These are phyloP conservation scores for Phrynocephalus forsythii DNA, from an alignment of 2,797 vertebrate species.

Conservation along the genomic window DNA sequence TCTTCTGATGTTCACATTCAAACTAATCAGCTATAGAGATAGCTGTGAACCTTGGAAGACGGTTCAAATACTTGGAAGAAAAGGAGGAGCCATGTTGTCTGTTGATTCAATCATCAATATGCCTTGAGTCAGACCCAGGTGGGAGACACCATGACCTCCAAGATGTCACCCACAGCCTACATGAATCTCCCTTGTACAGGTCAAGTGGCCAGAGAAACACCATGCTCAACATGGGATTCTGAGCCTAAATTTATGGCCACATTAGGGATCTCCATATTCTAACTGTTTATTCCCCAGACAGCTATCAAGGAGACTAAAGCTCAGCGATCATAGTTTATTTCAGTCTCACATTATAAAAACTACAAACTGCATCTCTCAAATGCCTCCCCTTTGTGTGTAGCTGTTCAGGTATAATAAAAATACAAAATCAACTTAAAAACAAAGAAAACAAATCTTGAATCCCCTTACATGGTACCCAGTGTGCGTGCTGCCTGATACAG, in stretches of 20 bases:
- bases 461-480: not conserved
- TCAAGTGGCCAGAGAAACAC: not conserved
- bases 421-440: too few species aligned
- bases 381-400: not conserved
- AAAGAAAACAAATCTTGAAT: not conserved
- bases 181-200: not conserved
- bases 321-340: not conserved
- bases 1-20: not conserved
- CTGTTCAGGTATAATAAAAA: not conserved
- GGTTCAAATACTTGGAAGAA: not conserved
- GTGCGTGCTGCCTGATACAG: not conserved
- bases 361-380: not conserved
- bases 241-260: not conserved
- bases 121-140: not conserved
- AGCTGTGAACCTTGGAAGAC: not conserved
- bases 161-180: not conserved
- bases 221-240: not conserved
- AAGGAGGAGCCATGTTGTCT: not conserved
- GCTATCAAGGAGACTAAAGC: not conserved
- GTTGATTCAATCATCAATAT: not conserved
- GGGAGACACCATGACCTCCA: not conserved
- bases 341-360: not conserved
- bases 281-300: not conserved
- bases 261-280: too few species aligned
- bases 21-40: not conserved